phyloP scores from a whole-genome alignment of 1,140 invertebrate species.

The Aphelenchoides besseyi region DNA sequence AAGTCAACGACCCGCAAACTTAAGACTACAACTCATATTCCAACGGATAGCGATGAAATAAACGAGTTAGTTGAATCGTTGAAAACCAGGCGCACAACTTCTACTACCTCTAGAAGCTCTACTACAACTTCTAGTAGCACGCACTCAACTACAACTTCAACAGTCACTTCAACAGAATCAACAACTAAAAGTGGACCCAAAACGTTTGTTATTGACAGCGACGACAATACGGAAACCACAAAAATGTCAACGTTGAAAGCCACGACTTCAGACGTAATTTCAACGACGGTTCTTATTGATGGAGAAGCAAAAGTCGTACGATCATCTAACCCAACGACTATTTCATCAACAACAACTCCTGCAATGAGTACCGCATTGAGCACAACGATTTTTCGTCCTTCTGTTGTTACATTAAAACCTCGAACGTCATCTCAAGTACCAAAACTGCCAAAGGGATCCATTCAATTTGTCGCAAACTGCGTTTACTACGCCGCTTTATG shows the following conservation, averaged over 20 bases:
- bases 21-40: too few species aligned
- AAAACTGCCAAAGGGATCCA: too few species aligned
- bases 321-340: neutral
- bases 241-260: too few species aligned
- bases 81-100: neutral
- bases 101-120: neutral
- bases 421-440: neutral
- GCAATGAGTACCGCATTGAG: neutral
- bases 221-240: neutral
- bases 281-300: neutral
- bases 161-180: neutral
- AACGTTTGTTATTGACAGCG: neutral
- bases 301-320: neutral
- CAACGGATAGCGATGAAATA: too few species aligned
- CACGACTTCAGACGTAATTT: too few species aligned
- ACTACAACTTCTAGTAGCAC: neutral
- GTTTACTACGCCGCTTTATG: neutral
- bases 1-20: too few species aligned
- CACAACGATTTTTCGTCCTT: neutral
- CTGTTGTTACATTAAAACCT: neutral
- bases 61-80: neutral
- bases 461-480: constrained; percentile 3
- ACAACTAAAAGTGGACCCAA: neutral
- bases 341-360: too few species aligned
- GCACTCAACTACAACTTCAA: neutral